phyloP scores from a whole-genome alignment of 92 coral and sea anemone genomes.

The Phenganax subtilis region DNA sequence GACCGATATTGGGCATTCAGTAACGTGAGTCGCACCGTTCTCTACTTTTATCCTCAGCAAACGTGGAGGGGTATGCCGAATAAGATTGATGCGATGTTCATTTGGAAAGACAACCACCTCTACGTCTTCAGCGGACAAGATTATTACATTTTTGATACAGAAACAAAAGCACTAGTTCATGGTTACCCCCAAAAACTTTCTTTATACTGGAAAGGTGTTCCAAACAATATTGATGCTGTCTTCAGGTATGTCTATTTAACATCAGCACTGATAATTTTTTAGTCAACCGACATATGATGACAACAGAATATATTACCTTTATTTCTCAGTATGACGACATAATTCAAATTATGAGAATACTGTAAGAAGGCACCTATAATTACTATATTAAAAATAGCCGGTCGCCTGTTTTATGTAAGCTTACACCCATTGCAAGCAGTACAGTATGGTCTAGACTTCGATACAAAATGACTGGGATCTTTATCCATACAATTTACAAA shows the following conservation, averaged over 20 bases:
- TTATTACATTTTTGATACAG: constrained; percentile 55
- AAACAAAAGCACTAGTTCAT: constrained; percentile 17
- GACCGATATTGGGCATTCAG: constrained; percentile 71
- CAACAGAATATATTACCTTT: no score
- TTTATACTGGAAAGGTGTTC: constrained; percentile 57
- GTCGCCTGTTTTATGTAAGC: no score
- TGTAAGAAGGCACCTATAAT: no score
- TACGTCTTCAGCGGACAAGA: constrained; percentile 61
- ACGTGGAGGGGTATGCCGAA: constrained; percentile 54
- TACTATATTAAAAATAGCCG: no score
- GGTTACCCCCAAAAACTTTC: constrained; percentile 44
- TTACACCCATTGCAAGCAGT: no score
- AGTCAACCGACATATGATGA: no score
- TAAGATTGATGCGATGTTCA: constrained; percentile 58
- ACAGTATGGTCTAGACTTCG: no score
- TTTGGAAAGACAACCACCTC: constrained; percentile 59
- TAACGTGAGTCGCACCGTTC: constrained; percentile 54
- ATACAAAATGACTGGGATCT: no score
- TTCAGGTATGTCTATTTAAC: constrained; percentile 56
- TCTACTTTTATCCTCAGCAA: constrained; percentile 60
- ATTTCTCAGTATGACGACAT: no score
- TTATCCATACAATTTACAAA: no score
- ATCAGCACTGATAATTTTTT: background rate
- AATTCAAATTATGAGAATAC: no score
- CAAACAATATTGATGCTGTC: constrained; percentile 62